These are phyloP conservation scores for Stenodema calcarata DNA, from an alignment of 2,888 invertebrate species.

Conservation along the genomic window DNA sequence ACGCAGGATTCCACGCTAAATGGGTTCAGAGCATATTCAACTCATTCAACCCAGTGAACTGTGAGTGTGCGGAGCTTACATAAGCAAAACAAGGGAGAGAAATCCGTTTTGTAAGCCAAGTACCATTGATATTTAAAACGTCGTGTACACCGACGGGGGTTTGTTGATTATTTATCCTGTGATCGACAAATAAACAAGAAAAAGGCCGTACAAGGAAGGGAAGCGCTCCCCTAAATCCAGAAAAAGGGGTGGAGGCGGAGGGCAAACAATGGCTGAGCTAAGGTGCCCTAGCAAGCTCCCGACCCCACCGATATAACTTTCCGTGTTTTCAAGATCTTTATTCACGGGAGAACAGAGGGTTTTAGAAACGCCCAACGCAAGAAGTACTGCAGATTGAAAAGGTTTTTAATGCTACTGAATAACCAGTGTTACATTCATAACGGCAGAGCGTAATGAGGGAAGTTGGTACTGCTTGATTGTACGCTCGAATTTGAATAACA, in stretches of 20 bases:
- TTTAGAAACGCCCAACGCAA: not conserved
- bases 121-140: conserved; percentile 28
- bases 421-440: not conserved
- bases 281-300: not conserved
- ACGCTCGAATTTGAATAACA: no score
- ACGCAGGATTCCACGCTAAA: not conserved
- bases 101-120: not conserved
- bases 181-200: conserved; percentile 41
- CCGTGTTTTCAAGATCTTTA: conserved; percentile 15
- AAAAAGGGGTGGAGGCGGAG: not conserved
- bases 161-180: conserved; percentile 29
- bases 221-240: not conserved
- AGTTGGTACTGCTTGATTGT: no score
- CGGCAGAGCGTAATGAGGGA: not conserved
- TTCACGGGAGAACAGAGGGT: not conserved
- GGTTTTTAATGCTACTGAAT: not conserved
- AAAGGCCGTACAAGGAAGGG: conserved; percentile 28
- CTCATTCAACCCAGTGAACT: not conserved
- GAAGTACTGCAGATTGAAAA: not conserved
- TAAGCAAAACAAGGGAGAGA: conserved; percentile 5
- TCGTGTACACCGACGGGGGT: conserved; percentile 11
- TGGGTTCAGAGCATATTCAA: not conserved
- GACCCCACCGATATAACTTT: conserved; percentile 2
- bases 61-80: not conserved
- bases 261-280: conserved; percentile 15